A percentile compares a stretch with the other conserved stretches of the same genome.
phyloP scores from a whole-genome alignment of 2,888 invertebrate species.

The Himalopsyche tibetana region DNA sequence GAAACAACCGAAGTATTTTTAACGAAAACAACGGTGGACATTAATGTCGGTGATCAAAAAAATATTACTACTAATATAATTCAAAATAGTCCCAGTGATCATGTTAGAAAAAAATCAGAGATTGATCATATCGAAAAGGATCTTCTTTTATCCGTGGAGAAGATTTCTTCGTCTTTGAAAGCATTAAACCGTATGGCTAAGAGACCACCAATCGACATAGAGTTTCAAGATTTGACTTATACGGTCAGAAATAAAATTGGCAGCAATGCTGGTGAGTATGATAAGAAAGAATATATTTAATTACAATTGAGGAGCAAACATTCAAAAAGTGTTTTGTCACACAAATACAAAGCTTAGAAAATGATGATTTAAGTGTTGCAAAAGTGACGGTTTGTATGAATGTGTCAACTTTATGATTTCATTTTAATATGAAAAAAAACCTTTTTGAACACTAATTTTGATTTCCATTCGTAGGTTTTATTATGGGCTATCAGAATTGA shows the following conservation, averaged over 20 bases:
- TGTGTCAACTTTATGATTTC: too few relatives aligned
- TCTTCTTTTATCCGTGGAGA: slow-evolving; percentile 35
- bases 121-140: slow-evolving; percentile 41
- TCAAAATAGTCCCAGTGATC: neutral
- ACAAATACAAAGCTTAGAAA: too few relatives aligned
- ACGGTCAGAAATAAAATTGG: slow-evolving; percentile 71
- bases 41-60: neutral
- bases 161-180: slow-evolving; percentile 73
- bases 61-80: neutral
- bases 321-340: too few relatives aligned
- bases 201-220: slow-evolving; percentile 78
- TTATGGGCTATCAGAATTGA: too few relatives aligned
- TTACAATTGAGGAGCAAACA: too few relatives aligned
- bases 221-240: slow-evolving; percentile 79
- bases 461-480: too few relatives aligned
- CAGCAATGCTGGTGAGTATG: slow-evolving; percentile 43
- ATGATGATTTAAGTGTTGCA: too few relatives aligned
- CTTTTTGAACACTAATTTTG: too few relatives aligned
- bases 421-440: too few relatives aligned
- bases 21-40: neutral
- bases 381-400: too few relatives aligned
- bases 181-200: slow-evolving; percentile 78
- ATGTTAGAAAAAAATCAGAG: neutral
- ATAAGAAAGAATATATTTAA: too few relatives aligned
- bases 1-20: neutral